Conservation (phyloP, 1,140 invertebrate genomes). For the Armadillidium nasatum region DNA sequence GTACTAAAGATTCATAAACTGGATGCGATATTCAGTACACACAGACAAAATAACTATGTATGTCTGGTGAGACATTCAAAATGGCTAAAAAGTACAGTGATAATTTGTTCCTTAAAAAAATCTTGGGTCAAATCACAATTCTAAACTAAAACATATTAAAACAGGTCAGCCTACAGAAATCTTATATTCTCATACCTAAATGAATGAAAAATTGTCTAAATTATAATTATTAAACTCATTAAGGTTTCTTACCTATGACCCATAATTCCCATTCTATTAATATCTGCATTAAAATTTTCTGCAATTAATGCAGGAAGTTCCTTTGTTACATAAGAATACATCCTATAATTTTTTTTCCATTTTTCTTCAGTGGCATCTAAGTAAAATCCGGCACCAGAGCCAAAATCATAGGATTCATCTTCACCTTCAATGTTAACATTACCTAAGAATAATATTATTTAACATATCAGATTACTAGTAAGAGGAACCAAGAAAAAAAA, state of each 20-base stretch:
- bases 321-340: conserved; percentile 93
- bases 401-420: conserved; percentile 88
- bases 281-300: conserved; percentile 62
- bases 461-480: no score
- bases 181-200: no score
- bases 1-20: no score
- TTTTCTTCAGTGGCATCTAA: conserved; percentile 84
- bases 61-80: no score
- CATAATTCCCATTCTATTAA: conserved; percentile 48
- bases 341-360: conserved; percentile 90
- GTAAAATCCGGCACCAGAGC: conserved; percentile 92
- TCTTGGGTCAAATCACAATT: no score
- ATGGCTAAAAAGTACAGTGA: no score
- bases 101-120: no score
- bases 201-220: no score
- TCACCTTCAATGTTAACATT: conserved; percentile 83
- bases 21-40: no score
- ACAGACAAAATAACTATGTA: no score
- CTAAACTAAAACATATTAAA: no score
- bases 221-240: neutral
- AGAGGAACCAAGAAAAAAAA: conserved; percentile 17
- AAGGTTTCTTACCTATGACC: conserved; percentile 45
- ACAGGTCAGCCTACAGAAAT: no score
- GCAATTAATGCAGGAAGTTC: conserved; percentile 79
- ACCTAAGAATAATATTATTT: conserved; percentile 51